Conservation (phyloP, 2,888 invertebrate genomes). For the Blastobasis lacticolella region DNA sequence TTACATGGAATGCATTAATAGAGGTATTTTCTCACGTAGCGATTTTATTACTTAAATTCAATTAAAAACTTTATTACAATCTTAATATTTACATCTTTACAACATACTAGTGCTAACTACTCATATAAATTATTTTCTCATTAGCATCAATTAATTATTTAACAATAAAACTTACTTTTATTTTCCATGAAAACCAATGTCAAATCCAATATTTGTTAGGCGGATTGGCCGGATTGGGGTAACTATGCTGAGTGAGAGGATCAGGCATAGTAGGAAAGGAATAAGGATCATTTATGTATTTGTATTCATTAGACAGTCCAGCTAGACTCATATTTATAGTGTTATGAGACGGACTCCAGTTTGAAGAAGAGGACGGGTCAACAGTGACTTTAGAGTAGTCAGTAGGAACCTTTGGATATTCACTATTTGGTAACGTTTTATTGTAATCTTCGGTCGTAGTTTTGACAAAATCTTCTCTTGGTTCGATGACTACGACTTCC, state of each 20-base stretch:
- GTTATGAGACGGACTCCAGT: conserved; percentile 69
- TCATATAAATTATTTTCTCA: background rate
- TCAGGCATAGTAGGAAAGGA: conserved; percentile 62
- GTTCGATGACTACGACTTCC: conserved; percentile 58
- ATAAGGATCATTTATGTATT: conserved; percentile 69
- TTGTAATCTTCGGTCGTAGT: conserved; percentile 49
- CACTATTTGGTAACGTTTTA: conserved; percentile 60
- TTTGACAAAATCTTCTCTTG: conserved; percentile 58
- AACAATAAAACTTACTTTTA: too few relatives aligned
- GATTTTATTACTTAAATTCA: conserved; percentile 25
- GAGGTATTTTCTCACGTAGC: conserved; percentile 56
- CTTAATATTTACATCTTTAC: conserved; percentile 4
- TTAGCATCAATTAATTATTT: background rate
- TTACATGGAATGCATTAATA: conserved; percentile 56
- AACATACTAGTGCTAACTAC: background rate
- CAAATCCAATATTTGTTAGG: conserved; percentile 71
- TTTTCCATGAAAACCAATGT: conserved; percentile 20
- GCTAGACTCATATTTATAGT: conserved; percentile 65
- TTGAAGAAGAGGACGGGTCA: conserved; percentile 69
- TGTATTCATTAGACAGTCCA: conserved; percentile 63
- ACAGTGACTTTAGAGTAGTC: conserved; percentile 64
- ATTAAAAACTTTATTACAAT: conserved; percentile 15
- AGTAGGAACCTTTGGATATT: conserved; percentile 74
- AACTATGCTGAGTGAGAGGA: conserved; percentile 59
- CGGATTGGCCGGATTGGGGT: conserved; percentile 57